Conservation (phyloP, 2,888 invertebrate genomes). For the Physocephala rufipes region DNA sequence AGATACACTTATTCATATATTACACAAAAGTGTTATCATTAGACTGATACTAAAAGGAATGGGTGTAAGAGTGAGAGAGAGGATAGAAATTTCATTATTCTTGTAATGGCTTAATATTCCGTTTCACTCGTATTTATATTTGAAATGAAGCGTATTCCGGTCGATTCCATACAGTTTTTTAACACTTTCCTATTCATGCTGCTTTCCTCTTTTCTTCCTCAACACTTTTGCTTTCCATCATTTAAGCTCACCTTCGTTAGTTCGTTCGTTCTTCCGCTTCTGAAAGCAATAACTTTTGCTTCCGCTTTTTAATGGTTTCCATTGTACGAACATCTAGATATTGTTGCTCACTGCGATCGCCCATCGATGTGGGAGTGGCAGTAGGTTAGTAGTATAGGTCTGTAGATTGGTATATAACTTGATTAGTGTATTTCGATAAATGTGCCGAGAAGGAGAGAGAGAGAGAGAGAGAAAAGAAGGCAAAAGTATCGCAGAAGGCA, state of each 20-base stretch:
- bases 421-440: background rate
- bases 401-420: constrained; percentile 20
- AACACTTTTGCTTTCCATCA: background rate
- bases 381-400: constrained; percentile 14
- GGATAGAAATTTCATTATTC: background rate
- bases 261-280: too few relatives aligned
- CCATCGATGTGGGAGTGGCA: background rate
- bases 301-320: constrained; percentile 15
- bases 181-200: background rate
- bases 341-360: background rate
- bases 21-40: too few relatives aligned
- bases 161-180: background rate
- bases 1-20: background rate
- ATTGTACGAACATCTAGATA: background rate
- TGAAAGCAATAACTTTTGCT: constrained; percentile 6
- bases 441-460: background rate
- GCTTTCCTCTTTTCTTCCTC: background rate
- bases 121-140: constrained; percentile 24
- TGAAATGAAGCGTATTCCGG: constrained; percentile 35
- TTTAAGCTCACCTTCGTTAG: too few relatives aligned
- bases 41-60: too few relatives aligned
- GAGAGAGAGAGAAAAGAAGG: background rate
- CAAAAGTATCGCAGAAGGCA: constrained; percentile 20
- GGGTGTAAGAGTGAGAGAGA: background rate
- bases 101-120: constrained; percentile 17